Percentiles rank a stretch among this genome's conserved stretches.
These are phyloP conservation scores for Andrena bicolor DNA, from an alignment of 2,888 invertebrate species.

Conservation along the genomic window DNA sequence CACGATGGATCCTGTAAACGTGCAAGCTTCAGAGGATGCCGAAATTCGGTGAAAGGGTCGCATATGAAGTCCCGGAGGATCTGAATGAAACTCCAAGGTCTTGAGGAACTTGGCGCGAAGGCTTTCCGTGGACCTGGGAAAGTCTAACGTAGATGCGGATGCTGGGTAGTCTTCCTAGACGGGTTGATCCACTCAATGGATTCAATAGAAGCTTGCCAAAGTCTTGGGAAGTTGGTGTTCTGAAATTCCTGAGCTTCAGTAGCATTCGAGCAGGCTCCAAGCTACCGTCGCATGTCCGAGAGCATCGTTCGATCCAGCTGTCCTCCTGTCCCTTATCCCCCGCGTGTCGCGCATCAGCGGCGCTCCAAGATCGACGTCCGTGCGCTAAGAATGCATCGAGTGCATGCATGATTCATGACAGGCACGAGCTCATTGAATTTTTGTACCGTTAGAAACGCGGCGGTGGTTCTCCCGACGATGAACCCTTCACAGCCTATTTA, in stretches of 20 bases:
- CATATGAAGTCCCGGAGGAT: too few relatives aligned
- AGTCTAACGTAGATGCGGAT: too few relatives aligned
- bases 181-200: too few relatives aligned
- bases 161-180: too few relatives aligned
- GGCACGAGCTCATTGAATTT: slow-evolving; percentile 39
- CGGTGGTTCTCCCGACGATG: slow-evolving; percentile 11
- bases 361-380: slow-evolving; percentile 27
- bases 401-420: slow-evolving; percentile 54
- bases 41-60: background rate
- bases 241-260: too few relatives aligned
- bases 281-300: too few relatives aligned
- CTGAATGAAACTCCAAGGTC: too few relatives aligned
- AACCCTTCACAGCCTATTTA: slow-evolving; percentile 28
- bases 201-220: too few relatives aligned
- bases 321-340: background rate
- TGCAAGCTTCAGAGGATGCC: background rate
- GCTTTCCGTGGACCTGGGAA: too few relatives aligned
- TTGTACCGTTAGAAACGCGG: slow-evolving; percentile 47
- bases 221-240: too few relatives aligned
- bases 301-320: background rate
- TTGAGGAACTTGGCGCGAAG: too few relatives aligned
- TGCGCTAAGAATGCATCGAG: slow-evolving; percentile 24
- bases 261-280: too few relatives aligned
- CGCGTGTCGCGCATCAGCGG: slow-evolving; percentile 2
- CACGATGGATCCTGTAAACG: background rate